Conservation (phyloP, 2,888 invertebrate species). For the Rotaria socialis region DNA sequence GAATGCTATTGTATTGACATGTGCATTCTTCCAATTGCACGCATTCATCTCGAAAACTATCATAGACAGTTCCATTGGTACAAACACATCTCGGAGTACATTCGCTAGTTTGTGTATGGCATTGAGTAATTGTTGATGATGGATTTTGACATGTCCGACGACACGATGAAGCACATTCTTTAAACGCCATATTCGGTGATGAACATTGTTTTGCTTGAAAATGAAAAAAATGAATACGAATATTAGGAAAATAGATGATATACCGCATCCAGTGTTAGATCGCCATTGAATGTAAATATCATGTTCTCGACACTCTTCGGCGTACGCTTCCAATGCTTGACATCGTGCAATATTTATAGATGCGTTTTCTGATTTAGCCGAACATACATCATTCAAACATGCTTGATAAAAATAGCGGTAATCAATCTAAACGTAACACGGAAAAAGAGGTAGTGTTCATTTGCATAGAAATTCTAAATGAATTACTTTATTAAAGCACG, state of each 20-base stretch:
- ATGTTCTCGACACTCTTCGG: slow-evolving; percentile 66
- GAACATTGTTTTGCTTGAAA: slow-evolving; percentile 11
- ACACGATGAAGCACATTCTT: slow-evolving; percentile 43
- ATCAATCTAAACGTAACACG: not conserved
- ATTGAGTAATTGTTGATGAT: slow-evolving; percentile 17
- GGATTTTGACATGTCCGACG: slow-evolving; percentile 45
- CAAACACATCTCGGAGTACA: slow-evolving; percentile 43
- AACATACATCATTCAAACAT: slow-evolving; percentile 70
- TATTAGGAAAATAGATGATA: slow-evolving; percentile 57
- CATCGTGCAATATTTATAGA: slow-evolving; percentile 59
- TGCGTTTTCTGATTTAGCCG: slow-evolving; percentile 49
- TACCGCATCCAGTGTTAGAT: slow-evolving; percentile 75
- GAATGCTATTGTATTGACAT: slow-evolving; percentile 36
- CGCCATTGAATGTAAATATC: slow-evolving; percentile 70
- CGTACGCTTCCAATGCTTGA: slow-evolving; percentile 70
- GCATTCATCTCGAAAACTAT: slow-evolving; percentile 39
- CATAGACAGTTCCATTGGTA: slow-evolving; percentile 6
- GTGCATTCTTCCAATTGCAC: slow-evolving; percentile 37
- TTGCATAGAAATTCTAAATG: not conserved
- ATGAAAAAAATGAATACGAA: no score
- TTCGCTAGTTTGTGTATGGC: not conserved
- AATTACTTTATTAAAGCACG: not conserved
- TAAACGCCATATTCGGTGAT: slow-evolving; percentile 20
- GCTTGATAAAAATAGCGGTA: not conserved
- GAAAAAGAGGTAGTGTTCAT: not conserved